Base-by-base conservation (phyloP, 2,888 invertebrate genomes). In the Drosophila recens region DNA sequence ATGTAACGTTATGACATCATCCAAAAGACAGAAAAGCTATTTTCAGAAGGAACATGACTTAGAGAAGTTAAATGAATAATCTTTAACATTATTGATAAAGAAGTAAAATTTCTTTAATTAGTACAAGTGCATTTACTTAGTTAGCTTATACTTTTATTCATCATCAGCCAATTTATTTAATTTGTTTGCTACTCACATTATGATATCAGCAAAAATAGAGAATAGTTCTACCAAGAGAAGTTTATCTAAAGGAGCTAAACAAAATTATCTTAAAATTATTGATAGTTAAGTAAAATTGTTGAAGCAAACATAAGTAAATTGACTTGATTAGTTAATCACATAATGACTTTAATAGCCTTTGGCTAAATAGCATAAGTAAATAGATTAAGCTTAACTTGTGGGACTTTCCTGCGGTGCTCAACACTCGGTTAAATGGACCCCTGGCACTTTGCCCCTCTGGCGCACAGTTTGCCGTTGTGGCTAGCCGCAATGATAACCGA, bases 401-500 rank as follows among this genome's bases (percentile, higher is more conserved):
- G 33, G 6, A 33, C 33, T 10, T 4, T 17, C 23, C 15, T 48
- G 58, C n/a, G 42, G 53, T 45, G 34, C 34, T 57, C 48, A 66
- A 63, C 49, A 59, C 40, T 15, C 56, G 52, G 62, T 57, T 59
- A 57, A 72, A 52, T 52, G 56, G 23, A 53, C 23, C 51, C 49
- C 62, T 45, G 33, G 34, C 40, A 38, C 36, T 40, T 40, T 34
- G 3, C 48, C 58, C 27, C 43, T 20, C 40, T 33, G 13, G 8
- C 48, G 54, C 49, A 27, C 46, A 43, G 48, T 57, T 72, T 30
- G 53, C 43, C 27, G 38, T 15, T 73, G 79, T 34, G 76, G 76
- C 66, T 78, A 59, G 38, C 78, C 74, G 10, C 65, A 68, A 38
- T 36, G 61, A 43, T 54, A 45, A 34, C 53, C 58, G 4, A 40